Base-by-base conservation (phyloP, 1,140 invertebrate species). In the Saccostrea cuccullata region DNA sequence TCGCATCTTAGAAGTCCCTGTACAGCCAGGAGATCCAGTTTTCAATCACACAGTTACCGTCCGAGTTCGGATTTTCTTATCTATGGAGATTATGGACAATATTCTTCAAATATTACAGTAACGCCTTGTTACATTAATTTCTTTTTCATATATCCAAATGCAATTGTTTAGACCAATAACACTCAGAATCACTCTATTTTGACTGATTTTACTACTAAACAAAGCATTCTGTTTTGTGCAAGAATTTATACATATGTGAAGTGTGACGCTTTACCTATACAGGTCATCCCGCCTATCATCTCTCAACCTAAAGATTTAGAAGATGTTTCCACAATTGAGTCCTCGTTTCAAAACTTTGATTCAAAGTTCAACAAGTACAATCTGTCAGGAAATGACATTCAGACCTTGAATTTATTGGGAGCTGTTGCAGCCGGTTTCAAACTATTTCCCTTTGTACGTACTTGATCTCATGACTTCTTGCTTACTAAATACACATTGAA, bases 351-450 rank as follows among this genome's bases (percentile, higher is more conserved):
- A n/a, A n/a, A n/a, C n/a, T n/a, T n/a, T n/a, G n/a, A n/a, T n/a
- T n/a, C n/a, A n/a, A n/a, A n/a, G n/a, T n/a, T n/a, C n/a, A n/a
- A n/a, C n/a, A n/a, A n/a, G n/a, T n/a, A n/a, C n/a, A n/a, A n/a
- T n/a, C n/a, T n/a, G n/a, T n/a, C n/a, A n/a, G n/a, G n/a, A n/a
- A n/a, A n/a, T n/a, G n/a, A n/a, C n/a, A n/a, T n/a, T n/a, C n/a
- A n/a, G n/a, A n/a, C n/a, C n/a, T n/a, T n/a, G n/a, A n/a, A n/a
- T n/a, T n/a, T n/a, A n/a, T n/a, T n/a, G n/a, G n/a, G n/a, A n/a
- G 70, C 70, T 30, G 70, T 73, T 26, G 70, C 23, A 30, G 30
- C 70, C 70, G 9, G 70, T 26, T 73, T 73, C 70, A 73, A 73
- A 15, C 70, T 36, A 36, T 73, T 73, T 36, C 70, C 70, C 15